Evolutionary conservation across 2,888 invertebrate species (phyloP).

Genomic region (Pharmacophagus antenor): DNA sequence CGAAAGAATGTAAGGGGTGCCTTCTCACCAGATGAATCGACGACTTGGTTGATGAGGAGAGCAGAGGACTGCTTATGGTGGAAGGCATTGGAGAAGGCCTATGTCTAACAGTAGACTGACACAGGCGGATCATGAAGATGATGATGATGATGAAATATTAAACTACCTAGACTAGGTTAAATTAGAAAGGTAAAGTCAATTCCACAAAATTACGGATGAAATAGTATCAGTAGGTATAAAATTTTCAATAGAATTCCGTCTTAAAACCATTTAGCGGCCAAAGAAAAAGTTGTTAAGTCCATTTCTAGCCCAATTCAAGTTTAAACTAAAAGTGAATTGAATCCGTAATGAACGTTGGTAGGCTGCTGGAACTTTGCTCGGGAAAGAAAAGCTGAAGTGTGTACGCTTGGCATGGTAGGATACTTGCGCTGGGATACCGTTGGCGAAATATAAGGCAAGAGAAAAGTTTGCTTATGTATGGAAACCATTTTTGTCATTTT

Average conservation of each 20-base stretch:
- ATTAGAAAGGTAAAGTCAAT: no score
- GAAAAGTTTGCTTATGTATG: not conserved
- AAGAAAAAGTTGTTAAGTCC: slow-evolving; percentile 23
- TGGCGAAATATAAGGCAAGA: not conserved
- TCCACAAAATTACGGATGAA: not conserved
- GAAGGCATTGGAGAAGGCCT: no score
- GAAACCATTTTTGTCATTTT: not conserved
- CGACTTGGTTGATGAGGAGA: no score
- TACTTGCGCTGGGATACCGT: slow-evolving; percentile 1
- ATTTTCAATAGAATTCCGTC: slow-evolving; percentile 4
- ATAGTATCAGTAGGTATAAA: not conserved
- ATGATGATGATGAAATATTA: no score
- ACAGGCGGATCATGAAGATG: no score
- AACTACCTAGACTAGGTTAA: no score
- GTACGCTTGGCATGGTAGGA: slow-evolving; percentile 8
- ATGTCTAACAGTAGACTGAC: no score
- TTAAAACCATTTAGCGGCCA: slow-evolving; percentile 17
- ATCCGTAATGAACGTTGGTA: slow-evolving; percentile 23
- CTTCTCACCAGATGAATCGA: no score
- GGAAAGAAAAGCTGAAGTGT: slow-evolving; percentile 21
- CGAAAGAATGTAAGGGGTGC: no score
- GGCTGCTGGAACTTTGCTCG: slow-evolving; percentile 17
- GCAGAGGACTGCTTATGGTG: no score
- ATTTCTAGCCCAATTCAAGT: slow-evolving; percentile 25
- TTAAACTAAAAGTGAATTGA: slow-evolving; percentile 22